Evolutionary conservation across 2,113 vertebrate genomes (phyloP), one percentile per base, ranked within the genome.

Genomic region (Odontesthes bonariensis): DNA sequence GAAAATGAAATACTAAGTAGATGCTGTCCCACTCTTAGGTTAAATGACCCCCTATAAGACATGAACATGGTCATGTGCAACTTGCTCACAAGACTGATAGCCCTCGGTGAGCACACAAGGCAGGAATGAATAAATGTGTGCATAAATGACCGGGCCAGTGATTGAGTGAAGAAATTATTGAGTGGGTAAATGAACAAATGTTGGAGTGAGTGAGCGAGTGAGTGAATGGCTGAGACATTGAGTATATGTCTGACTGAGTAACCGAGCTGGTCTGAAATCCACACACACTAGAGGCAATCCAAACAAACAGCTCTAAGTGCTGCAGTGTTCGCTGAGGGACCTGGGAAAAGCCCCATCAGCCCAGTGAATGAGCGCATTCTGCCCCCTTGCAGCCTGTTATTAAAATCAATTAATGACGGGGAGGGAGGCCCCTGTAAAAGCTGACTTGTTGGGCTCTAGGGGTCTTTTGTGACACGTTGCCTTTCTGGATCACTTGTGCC

Each of bases 401-500:
- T 93, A 93, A 93, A 94, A 92, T 93, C 92, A 93, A 94, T 93
- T 93, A 94, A 93, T 92, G 90, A 89, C 61, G 16, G 82, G 83
- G 83, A 81, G 87, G 81, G 86, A 87, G 89, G 69, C 73, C 84
- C 84, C 91, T 86, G 88, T 91, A 89, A 89, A 89, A 86, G 81
- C 83, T 88, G 90, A 88, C 90, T 93, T 92, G 91, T 91, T 89
- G 89, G 88, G 86, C 89, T 90, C 90, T 87, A 60, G 89, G 91
- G 92, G 88, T 89, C 84, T 83, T 91, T 84, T 86, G 91, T 77
- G 84, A 92, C 88, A 90, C 86, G 70, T 91, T 88, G 86, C 86
- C 73, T 94, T 92, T 94, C 91, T 92, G 93, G 92, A 92, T 93
- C 91, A 91, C 90, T 92, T 90, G 87, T 86, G 89, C 93, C 91